Conservation (phyloP, 2,797 vertebrate species). For the Chelon labrosus region DNA sequence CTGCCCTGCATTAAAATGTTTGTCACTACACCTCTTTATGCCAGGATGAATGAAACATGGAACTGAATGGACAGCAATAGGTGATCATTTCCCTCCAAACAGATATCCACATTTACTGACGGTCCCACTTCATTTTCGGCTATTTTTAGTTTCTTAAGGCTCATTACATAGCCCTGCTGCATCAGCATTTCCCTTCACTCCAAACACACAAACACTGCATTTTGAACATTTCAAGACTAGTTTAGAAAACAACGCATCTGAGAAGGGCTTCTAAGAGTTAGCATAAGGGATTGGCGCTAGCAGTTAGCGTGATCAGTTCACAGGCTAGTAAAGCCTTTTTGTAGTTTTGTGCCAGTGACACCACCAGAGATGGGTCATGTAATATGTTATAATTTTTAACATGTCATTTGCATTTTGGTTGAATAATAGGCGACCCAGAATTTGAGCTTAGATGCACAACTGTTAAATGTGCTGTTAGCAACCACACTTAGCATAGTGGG, state of each 20-base stretch:
- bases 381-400: no score
- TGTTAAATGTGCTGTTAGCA: no score
- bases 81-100: slow-evolving; percentile 63
- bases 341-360: no score
- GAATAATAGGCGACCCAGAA: no score
- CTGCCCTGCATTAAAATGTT: slow-evolving; percentile 72
- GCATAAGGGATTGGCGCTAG: not conserved
- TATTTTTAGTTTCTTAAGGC: not conserved
- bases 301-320: not conserved
- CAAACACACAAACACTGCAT: not conserved
- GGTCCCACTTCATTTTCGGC: not conserved
- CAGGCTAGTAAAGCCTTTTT: no score
- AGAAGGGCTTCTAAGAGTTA: not conserved
- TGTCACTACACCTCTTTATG: slow-evolving; percentile 72
- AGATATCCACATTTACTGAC: not conserved
- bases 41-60: slow-evolving; percentile 44
- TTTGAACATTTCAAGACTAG: not conserved
- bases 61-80: slow-evolving; percentile 60
- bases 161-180: not conserved
- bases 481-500: no score
- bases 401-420: no score
- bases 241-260: not conserved
- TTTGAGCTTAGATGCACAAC: no score
- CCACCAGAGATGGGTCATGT: no score
- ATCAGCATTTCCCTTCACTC: not conserved